Conservation (phyloP, 1,140 invertebrate species). For the Eubasilissa regina region DNA sequence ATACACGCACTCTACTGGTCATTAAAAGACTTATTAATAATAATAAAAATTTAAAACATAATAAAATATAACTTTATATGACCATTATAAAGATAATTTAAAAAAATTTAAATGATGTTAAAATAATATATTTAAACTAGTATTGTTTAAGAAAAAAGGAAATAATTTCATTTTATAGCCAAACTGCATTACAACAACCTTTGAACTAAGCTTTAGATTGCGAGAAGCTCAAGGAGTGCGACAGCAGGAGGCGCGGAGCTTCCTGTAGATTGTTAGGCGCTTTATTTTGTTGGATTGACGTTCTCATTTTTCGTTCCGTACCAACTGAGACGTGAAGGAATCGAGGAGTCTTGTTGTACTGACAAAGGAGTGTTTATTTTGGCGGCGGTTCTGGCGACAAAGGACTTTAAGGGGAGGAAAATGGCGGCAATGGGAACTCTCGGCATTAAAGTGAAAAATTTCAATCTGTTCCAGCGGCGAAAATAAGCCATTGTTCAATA, state of each 20-base stretch:
- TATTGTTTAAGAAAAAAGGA: no score
- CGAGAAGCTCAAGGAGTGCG: not conserved
- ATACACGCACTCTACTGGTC: no score
- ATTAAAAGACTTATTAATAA: no score
- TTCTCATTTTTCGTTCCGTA: slow-evolving; percentile 43
- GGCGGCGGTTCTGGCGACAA: slow-evolving; percentile 41
- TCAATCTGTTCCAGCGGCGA: slow-evolving; percentile 38
- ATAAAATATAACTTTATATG: no score
- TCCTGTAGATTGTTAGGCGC: slow-evolving; percentile 20
- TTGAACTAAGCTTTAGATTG: no score
- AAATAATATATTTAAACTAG: no score
- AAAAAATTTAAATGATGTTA: no score
- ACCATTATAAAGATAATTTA: no score
- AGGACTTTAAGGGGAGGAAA: slow-evolving; percentile 4
- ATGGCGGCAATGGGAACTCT: slow-evolving; percentile 31
- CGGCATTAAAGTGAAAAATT: slow-evolving; percentile 39
- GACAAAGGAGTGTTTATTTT: slow-evolving; percentile 51
- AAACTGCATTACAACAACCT: no score
- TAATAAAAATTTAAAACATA: no score
- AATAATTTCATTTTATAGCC: no score
- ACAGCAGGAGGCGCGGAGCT: not conserved
- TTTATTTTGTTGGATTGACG: slow-evolving; percentile 41
- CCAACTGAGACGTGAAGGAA: slow-evolving; percentile 40
- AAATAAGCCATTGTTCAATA: slow-evolving; percentile 43
- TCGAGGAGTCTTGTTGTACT: slow-evolving; percentile 41